Base-by-base conservation (phyloP, 2,113 vertebrate genomes). In the Microcebus tavaratra region DNA sequence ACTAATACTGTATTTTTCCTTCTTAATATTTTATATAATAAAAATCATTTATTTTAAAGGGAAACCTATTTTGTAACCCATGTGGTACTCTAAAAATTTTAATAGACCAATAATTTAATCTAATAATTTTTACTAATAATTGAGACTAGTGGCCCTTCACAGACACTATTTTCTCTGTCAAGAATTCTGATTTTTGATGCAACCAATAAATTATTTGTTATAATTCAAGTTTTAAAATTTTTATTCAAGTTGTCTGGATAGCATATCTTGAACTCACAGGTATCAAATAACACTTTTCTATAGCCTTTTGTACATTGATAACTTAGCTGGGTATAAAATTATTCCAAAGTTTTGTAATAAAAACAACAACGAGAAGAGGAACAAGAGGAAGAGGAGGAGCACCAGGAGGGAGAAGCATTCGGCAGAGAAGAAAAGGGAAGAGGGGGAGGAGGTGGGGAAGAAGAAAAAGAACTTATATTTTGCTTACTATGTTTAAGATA, bases 21-120 rank as follows among this genome's bases (percentile, higher is more conserved):
- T 78, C 23, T 81, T 50, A 72, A 57, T 78, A 81, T 68, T 87
- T 85, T 65, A 61, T 39, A 45, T 5, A 81, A 61, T 63, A 79
- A 45, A 23, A 50, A 3, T 36, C 23, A 67, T 78, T 25, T 81
- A 42, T 63, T 97, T 81, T 89, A 85, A 94, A 91, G 6, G 23
- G 23, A 95, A 96, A 42, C 14, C 17, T 90, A 55, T 36, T 91
- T 67, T 78, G 1, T 68, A 82, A 86, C 15, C 10, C 31, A 79
- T 21, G 14, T 78, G n/a, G 21, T 79, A 81, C 31, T 91, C 95
- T 88, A 75, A 94, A 90, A 91, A 65, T 23, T 90, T 82, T 63
- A 4, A 4, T 89, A 87, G 4, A 72, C 20, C 81, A 95, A 42
- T 63, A 45, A 39, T 18, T 70, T 76, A 70, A 7, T 39, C 9